Conservation (phyloP, 2,113 vertebrate genomes). For the rabbit (Oryctolagus cuniculus) region DNA sequence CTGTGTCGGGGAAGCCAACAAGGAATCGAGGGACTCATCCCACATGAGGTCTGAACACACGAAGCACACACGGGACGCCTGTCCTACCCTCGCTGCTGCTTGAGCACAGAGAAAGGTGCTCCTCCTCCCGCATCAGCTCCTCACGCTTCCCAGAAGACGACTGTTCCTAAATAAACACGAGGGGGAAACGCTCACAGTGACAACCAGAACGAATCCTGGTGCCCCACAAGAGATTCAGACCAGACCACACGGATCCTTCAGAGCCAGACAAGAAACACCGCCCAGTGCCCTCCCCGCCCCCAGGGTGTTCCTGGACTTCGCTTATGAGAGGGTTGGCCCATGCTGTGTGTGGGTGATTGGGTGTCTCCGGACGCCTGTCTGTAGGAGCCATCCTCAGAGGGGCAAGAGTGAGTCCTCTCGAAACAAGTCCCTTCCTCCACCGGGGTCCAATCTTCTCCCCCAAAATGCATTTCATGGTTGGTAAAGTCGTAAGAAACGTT, state of each 20-base stretch:
- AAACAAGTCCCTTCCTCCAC: neutral
- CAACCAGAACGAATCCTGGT: neutral
- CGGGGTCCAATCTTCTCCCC: neutral
- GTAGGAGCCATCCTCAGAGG: neutral
- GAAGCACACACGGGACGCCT: too few species aligned
- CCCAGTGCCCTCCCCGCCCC: too few species aligned
- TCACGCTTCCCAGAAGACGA: neutral
- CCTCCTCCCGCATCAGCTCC: too few species aligned
- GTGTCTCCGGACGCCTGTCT: neutral
- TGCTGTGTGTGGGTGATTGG: neutral
- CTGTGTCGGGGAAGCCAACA: too few species aligned
- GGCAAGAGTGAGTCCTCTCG: neutral
- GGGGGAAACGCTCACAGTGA: neutral
- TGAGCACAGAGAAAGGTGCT: neutral
- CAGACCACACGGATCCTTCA: neutral
- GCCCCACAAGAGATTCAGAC: neutral
- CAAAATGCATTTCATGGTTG: neutral
- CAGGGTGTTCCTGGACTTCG: neutral
- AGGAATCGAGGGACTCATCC: too few species aligned
- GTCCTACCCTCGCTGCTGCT: too few species aligned
- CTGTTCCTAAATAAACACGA: neutral
- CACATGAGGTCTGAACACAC: too few species aligned
- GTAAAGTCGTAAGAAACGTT: rapidly evolving
- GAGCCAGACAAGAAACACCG: neutral
- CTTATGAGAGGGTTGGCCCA: too few species aligned